Base-by-base conservation (phyloP, 2,113 vertebrate genomes). In the Stomatorhinus ivindoensis region DNA sequence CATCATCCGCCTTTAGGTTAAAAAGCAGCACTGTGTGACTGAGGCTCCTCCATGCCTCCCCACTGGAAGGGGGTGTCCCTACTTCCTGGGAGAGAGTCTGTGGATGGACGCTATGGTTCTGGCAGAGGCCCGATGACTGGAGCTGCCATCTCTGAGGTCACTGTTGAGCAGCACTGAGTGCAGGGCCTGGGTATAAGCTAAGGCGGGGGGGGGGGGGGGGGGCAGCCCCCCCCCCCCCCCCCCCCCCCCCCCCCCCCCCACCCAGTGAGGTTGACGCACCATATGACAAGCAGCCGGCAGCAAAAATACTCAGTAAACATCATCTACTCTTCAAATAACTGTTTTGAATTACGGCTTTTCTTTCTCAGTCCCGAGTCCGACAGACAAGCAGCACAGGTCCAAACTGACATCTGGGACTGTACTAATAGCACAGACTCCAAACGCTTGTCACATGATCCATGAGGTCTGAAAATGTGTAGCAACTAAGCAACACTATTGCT, bases 161-260 rank as follows among this genome's bases (percentile, higher is more conserved):
- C 95, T 94, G 93, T 96, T 97, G 0, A 91, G 90, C 93, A 97
- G n/a, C 4, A 97, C 89, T 0, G 97, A 98, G 50, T 92, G 95
- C 24, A 99, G 92, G 0, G 95, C 97, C 19, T 93, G 96, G 88
- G 93, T 93, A 89, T 99, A 99, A 0, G 94, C 98, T 99, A 95
- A 21, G 92, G 2, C 11, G 10, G 2, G 44, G n/a, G 35, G 1
- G 24, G 88, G n/a, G n/a, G n/a, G n/a, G n/a, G n/a, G n/a, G n/a
- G n/a, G n/a, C n/a, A n/a, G n/a, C n/a, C n/a, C n/a, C n/a, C n/a
- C n/a, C n/a, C n/a, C n/a, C n/a, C n/a, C n/a, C n/a, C n/a, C n/a
- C n/a, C n/a, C n/a, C n/a, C n/a, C n/a, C n/a, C n/a, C n/a, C n/a
- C n/a, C n/a, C n/a, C n/a, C n/a, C n/a, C n/a, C n/a, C 24, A 48